Evolutionary conservation across 2,888 invertebrate species (phyloP), one percentile per base, ranked within the genome.

Genomic region (Spisula solida): DNA sequence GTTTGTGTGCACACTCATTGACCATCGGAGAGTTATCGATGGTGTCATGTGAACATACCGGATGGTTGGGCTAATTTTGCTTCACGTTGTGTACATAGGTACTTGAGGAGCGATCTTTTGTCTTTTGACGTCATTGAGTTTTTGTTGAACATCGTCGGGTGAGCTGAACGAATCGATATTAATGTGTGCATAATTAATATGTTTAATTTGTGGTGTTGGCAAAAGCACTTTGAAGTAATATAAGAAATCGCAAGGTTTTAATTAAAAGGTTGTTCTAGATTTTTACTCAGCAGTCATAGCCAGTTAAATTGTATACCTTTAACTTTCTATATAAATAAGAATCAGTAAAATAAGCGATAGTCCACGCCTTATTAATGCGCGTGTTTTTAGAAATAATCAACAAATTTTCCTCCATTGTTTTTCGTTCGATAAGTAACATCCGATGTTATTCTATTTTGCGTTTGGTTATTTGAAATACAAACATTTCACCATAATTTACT

Each of bases 401-500:
- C 60, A 25, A 66, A 66, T 25, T 20, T 20, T 10, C 25, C 25
- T 12, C n/a, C 25, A 10, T 66, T 66, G 25, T 66, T 10, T 25
- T n/a, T n/a, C 60, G n/a, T 75, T 75, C 75, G 31, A 75, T 34
- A 16, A 18, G 18, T 34, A 16, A 31, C 16, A 34, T 75, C 31
- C n/a, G n/a, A 31, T 31, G 5, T 75, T 31, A 18, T 75, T 31
- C 75, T 14, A 75, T 16, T 14, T 31, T 0, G 75, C 34, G 16
- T 75, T 75, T 75, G 14, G 60, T 60, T 25, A 60, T 60, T 75
- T 31, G 31, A 16, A 75, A 75, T 75, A 75, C 75, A 75, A 75
- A 75, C 18, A 75, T 34, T 75, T 75, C 75, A 18, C 75, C 18
- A 31, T 75, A 75, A 75, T 82, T 88, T 82, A 70, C 82, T 55